Evolutionary conservation across 2,888 invertebrate genomes (phyloP), one percentile per base, ranked within the genome.

Genomic region (Lepidocyrtoides sp.): DNA sequence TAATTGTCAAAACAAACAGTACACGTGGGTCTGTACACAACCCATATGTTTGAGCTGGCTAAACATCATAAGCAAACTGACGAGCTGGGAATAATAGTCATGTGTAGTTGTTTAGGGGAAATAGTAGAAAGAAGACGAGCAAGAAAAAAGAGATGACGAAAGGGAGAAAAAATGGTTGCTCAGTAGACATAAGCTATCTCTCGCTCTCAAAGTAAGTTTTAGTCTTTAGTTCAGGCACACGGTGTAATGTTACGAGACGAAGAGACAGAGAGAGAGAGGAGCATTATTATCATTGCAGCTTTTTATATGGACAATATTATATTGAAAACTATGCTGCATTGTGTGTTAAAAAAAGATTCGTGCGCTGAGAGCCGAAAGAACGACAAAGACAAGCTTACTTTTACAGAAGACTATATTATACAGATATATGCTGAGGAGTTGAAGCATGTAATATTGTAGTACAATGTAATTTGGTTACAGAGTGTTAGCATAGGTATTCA

Each of bases 1-100:
- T 94, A 94, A 94, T 94, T 94, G 93, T 94, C 92, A 93, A 94
- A 94, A 94, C 94, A 94, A 94, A 94, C 94, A 94, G 93, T 93
- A 92, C 93, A 93, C 93, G 93, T 93, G 93, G 93, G 93, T 93
- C 93, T 91, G 92, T 94, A 93, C 93, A 93, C 93, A 93, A 92
- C 92, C 92, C 91, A 92, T 92, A 92, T 94, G 93, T 94, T 94
- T 93, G 94, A 93, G 93, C 93, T 93, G 92, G 92, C 93, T 94
- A 93, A 94, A 94, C 93, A 94, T 93, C 91, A 92, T 93, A 92
- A 93, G 93, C 93, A 94, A 94, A 94, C 94, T 93, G 93, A 93
- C 91, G 89, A 89, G 72, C 44, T 75, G 54, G 41, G 75, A 72
- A 89, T 79, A 79, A 79, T 79, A 88, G 81, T 82, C 79, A 5